Conservation (phyloP, 2,797 vertebrate genomes). For the Phataginus tricuspis region DNA sequence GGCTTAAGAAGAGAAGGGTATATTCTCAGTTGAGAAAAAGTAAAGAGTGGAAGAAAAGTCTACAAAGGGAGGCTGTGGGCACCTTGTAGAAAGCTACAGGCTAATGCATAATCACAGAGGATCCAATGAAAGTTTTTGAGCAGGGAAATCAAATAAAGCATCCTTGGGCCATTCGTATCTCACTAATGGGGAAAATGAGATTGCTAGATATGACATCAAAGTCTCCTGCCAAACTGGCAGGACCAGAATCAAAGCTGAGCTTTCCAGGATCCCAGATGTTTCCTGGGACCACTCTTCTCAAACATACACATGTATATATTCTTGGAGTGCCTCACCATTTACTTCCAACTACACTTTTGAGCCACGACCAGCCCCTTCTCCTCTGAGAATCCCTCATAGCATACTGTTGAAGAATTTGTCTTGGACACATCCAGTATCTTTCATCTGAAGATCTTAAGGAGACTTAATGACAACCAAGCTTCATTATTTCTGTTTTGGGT, state of each 20-base stretch:
- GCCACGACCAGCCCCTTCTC: neutral
- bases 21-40: neutral
- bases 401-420: slow-evolving; percentile 42
- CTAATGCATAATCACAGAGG: neutral
- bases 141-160: neutral
- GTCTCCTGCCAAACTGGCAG: slow-evolving; percentile 4
- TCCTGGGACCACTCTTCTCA: neutral
- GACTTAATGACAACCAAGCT: slow-evolving; percentile 74
- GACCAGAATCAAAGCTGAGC: neutral
- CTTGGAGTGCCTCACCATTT: neutral
- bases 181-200: neutral
- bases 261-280: neutral
- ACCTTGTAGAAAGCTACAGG: neutral
- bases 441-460: slow-evolving; percentile 78
- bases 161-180: neutral
- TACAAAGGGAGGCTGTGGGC: neutral
- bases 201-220: neutral
- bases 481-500: slow-evolving; percentile 74
- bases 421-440: slow-evolving; percentile 50
- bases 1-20: neutral
- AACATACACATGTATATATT: neutral
- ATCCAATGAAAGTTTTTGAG: neutral
- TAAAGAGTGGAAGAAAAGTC: neutral
- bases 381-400: neutral
- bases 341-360: neutral